Conservation (phyloP, 2,113 vertebrate species). For the Puntigrus tetrazona region DNA sequence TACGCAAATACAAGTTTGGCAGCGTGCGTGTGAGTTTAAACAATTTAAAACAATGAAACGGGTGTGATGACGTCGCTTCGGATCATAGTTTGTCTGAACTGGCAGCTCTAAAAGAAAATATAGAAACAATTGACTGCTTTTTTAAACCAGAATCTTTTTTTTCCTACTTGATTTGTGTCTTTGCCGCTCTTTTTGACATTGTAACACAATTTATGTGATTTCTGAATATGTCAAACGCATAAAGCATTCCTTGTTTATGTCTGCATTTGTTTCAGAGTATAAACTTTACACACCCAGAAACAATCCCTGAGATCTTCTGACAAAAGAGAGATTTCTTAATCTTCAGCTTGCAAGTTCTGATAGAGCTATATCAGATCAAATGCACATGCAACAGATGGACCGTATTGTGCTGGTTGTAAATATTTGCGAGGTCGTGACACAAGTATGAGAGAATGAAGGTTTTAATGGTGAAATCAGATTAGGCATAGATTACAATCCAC, state of each 20-base stretch:
- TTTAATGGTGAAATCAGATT: slow-evolving; percentile 29
- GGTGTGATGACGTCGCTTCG: neutral
- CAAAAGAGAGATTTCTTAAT: slow-evolving; percentile 29
- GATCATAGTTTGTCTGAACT: neutral
- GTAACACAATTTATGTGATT: slow-evolving; percentile 48
- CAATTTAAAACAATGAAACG: neutral
- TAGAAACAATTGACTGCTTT: neutral
- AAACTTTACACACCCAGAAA: slow-evolving; percentile 53
- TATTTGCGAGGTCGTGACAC: slow-evolving; percentile 25
- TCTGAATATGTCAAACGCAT: slow-evolving; percentile 55
- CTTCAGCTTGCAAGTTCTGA: slow-evolving; percentile 34
- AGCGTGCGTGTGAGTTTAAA: neutral
- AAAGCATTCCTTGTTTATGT: slow-evolving; percentile 49
- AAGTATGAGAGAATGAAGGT: neutral
- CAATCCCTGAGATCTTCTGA: slow-evolving; percentile 29
- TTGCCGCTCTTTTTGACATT: slow-evolving; percentile 49
- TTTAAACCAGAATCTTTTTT: slow-evolving; percentile 28
- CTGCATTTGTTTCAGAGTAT: slow-evolving; percentile 54
- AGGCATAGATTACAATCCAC: slow-evolving; percentile 27
- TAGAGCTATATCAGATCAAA: slow-evolving; percentile 26
- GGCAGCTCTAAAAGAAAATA: neutral
- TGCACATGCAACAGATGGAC: slow-evolving; percentile 1
- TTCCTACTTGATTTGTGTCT: slow-evolving; percentile 12
- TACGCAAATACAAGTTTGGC: neutral
- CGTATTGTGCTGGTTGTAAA: slow-evolving; percentile 29